Evolutionary conservation across 1,140 invertebrate genomes (phyloP).

Genomic region (Aphis gossypii): DNA sequence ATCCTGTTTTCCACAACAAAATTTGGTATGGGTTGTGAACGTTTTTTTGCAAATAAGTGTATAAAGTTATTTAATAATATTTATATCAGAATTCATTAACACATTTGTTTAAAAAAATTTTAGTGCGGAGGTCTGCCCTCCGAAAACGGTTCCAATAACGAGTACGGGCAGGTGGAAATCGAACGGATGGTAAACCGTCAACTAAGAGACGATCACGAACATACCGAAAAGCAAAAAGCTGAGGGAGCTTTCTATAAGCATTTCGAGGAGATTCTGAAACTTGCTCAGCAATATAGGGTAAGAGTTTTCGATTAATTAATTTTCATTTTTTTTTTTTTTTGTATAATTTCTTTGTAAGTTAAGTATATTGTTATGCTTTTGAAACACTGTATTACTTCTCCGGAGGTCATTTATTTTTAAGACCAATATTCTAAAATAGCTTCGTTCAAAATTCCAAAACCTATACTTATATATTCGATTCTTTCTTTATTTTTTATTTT

Average conservation of each 20-base stretch:
- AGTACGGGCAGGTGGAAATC: conserved; percentile 65
- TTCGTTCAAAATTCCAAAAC: neutral
- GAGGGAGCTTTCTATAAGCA: conserved; percentile 86
- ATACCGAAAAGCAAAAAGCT: conserved; percentile 72
- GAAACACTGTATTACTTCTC: neutral
- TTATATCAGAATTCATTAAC: too few relatives aligned
- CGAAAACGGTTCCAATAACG: conserved; percentile 60
- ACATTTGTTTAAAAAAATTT: too few relatives aligned
- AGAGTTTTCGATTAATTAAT: conserved; percentile 47
- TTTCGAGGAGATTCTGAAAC: conserved; percentile 85
- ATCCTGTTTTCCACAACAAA: too few relatives aligned
- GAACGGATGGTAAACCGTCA: conserved; percentile 68
- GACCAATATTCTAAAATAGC: neutral
- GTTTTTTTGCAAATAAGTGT: too few relatives aligned
- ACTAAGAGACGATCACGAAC: conserved; percentile 69
- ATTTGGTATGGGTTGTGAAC: too few relatives aligned
- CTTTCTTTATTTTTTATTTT: neutral
- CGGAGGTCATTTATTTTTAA: neutral
- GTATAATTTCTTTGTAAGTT: neutral
- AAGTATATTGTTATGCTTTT: neutral
- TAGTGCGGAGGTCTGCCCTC: neutral
- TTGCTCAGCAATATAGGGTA: conserved; percentile 81
- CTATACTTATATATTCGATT: neutral
- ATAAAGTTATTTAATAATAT: too few relatives aligned
- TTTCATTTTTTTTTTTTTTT: neutral